These are phyloP conservation scores for Spilarctia lutea DNA, from an alignment of 2,888 invertebrate genomes.

Conservation along the genomic window DNA sequence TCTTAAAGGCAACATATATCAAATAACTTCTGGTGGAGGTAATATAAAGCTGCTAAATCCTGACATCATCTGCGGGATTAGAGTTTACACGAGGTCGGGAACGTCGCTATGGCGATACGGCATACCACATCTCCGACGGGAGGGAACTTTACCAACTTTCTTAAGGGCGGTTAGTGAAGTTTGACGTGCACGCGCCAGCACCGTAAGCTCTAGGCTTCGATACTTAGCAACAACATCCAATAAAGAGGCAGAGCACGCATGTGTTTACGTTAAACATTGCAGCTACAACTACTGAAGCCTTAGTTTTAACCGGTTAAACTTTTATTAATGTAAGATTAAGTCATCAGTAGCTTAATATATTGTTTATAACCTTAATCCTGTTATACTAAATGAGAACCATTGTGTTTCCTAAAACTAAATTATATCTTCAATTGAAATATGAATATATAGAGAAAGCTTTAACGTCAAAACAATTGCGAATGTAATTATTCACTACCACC, in stretches of 20 bases:
- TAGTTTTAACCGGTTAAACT: slow-evolving; percentile 15
- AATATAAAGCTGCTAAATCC: slow-evolving; percentile 82
- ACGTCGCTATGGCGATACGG: slow-evolving; percentile 66
- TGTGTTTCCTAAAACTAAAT: too few species aligned
- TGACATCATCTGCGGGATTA: slow-evolving; percentile 83
- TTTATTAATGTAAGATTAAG: background rate
- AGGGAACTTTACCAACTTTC: slow-evolving; percentile 83
- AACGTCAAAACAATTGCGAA: slow-evolving; percentile 51
- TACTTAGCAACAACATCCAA: slow-evolving; percentile 79
- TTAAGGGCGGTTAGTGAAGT: slow-evolving; percentile 84
- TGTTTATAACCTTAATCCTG: too few species aligned
- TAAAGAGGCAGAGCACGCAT: slow-evolving; percentile 67
- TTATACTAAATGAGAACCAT: too few species aligned
- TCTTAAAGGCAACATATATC: slow-evolving; percentile 69
- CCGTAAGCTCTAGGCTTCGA: slow-evolving; percentile 82
- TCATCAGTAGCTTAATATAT: too few species aligned
- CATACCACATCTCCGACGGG: slow-evolving; percentile 78
- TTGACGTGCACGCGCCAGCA: slow-evolving; percentile 82
- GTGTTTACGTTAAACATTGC: slow-evolving; percentile 53
- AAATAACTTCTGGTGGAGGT: slow-evolving; percentile 74
- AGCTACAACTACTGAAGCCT: slow-evolving; percentile 33
- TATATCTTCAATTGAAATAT: too few species aligned
- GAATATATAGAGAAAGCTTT: background rate
- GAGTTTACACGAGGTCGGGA: slow-evolving; percentile 80
- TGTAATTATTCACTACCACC: slow-evolving; percentile 74